Conservation (phyloP, 1,140 invertebrate species). For the Caenorhabditis brenneri region DNA sequence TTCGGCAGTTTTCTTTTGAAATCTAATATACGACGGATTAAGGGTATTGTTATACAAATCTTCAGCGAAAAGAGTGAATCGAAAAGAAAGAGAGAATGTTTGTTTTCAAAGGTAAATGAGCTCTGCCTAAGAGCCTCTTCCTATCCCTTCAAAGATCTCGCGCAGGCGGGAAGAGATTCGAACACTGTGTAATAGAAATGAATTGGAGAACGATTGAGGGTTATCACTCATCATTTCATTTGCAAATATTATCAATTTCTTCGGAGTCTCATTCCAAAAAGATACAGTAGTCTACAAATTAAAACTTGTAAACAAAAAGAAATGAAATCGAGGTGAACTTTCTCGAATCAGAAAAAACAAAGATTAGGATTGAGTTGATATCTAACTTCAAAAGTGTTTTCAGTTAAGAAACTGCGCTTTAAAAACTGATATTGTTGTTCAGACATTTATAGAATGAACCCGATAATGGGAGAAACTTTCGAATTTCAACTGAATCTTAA, state of each 20-base stretch:
- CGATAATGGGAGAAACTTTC: no score
- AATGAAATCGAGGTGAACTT: no score
- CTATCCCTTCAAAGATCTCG: background rate
- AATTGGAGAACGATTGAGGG: background rate
- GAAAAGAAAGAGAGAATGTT: constrained; percentile 1
- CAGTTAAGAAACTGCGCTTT: no score
- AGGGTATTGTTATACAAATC: constrained; percentile 20
- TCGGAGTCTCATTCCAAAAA: no score
- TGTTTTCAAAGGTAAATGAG: constrained; percentile 34
- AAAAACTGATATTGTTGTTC: no score
- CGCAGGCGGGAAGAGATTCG: background rate
- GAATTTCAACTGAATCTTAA: no score
- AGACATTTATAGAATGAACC: no score
- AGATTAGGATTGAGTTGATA: no score
- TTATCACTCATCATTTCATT: constrained; percentile 1
- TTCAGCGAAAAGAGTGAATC: background rate
- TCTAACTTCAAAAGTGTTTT: no score
- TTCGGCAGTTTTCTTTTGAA: background rate
- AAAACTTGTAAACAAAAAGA: no score
- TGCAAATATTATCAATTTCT: background rate
- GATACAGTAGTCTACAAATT: no score
- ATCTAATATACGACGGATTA: background rate
- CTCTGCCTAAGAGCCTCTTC: background rate
- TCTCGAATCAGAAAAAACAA: no score
- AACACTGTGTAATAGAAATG: constrained; percentile 13